phyloP scores from a whole-genome alignment of 2,888 invertebrate species.

The Orthonychiurus folsomi region DNA sequence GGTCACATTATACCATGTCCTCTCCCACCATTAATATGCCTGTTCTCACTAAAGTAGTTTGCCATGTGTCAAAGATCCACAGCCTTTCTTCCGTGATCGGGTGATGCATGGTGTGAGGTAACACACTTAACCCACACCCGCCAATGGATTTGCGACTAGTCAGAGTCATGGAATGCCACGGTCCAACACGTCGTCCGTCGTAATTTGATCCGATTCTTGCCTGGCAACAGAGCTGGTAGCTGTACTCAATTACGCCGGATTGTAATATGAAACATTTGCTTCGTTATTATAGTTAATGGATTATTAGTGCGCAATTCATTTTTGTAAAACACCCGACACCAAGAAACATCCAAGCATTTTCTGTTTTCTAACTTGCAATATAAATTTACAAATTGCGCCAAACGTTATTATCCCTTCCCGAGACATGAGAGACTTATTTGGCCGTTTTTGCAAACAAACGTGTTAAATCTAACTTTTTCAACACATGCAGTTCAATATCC shows the following conservation, averaged over 20 bases:
- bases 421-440: too few species aligned
- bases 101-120: constrained; percentile 10
- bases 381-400: too few species aligned
- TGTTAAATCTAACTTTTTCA: too few species aligned
- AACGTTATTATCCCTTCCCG: too few species aligned
- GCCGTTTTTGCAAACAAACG: too few species aligned
- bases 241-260: neutral
- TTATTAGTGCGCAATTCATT: too few species aligned
- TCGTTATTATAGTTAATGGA: too few species aligned
- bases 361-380: too few species aligned
- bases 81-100: neutral
- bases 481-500: too few species aligned
- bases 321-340: too few species aligned
- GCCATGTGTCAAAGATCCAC: constrained; percentile 1
- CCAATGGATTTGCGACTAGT: neutral
- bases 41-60: constrained; percentile 5
- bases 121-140: neutral
- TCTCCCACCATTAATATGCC: neutral
- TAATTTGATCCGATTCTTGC: neutral
- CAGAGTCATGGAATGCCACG: neutral
- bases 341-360: too few species aligned
- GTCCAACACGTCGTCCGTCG: neutral
- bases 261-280: too few species aligned
- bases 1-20: neutral
- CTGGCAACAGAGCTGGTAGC: neutral